Evolutionary conservation across 2,888 invertebrate species (phyloP), one percentile per base, ranked within the genome.

Genomic region (Mesochorus sp.): DNA sequence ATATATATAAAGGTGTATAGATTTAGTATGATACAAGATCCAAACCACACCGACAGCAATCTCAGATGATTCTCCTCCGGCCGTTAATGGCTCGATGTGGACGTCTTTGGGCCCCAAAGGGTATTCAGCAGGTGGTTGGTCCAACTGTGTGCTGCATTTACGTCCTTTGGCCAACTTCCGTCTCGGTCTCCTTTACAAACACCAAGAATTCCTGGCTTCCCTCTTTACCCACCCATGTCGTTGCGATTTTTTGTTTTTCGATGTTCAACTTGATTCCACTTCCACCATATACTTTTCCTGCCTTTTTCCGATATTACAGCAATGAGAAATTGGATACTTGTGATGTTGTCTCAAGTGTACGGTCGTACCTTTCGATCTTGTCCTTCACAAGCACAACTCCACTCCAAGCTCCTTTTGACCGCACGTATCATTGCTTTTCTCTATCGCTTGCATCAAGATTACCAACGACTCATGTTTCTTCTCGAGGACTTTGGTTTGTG

Each of bases 61-160:
- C 57, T 28, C 12, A 61, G 53, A 72, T 53, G 34, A 59, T 53
- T 12, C 64, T 59, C 44, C 66, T 37, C 6, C 26, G 21, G 71
- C 21, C 61, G 66, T 71, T 72, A 76, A 76, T 76, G 66, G 66
- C 53, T 61, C 10, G 71, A 66, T 66, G 42, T 47, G 51, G 44
- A 53, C 67, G 53, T 28, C 24, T 37, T 37, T n/a, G 6, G 12
- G 5, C 19, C 66, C 61, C 66, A 49, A 53, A 72, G 59, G 61
- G 37, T 76, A 67, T 76, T 76, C 71, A 76, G 76, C 76, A 76
- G 76, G 76, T 76, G 76, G 76, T 76, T 76, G 76, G 66, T 76
- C 53, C 51, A 57, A 71, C 53, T 61, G 51, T 26, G 61, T n/a
- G 76, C 47, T 42, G 70, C n/a, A 71, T 49, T 53, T 66, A 67